Evolutionary conservation across 2,888 invertebrate species (phyloP).

Genomic region (Drosophila anceps): DNA sequence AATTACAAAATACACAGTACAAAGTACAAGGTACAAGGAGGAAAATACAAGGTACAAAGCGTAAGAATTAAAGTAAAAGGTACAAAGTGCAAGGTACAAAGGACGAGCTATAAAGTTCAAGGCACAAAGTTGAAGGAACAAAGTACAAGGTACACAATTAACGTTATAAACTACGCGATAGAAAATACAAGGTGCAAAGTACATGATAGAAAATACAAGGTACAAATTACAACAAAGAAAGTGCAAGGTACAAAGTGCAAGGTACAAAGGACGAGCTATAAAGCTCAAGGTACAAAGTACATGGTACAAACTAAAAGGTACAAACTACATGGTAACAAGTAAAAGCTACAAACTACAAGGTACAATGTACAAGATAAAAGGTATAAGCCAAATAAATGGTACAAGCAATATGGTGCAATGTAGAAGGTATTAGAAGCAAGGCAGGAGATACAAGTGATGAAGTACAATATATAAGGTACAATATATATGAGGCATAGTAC

Average conservation of each 20-base stretch:
- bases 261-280: neutral
- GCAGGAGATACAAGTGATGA: neutral
- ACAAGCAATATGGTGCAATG: too few species aligned
- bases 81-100: neutral
- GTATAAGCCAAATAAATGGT: neutral
- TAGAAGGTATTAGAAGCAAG: neutral
- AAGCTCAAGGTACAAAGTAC: neutral
- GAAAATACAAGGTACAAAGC: neutral
- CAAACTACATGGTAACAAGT: neutral
- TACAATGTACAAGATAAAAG: neutral
- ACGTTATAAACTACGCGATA: neutral
- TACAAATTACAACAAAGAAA: neutral
- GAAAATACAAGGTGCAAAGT: neutral
- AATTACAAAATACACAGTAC: neutral
- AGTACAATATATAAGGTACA: too few species aligned
- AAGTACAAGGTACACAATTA: neutral
- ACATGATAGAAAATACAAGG: neutral
- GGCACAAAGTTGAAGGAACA: neutral
- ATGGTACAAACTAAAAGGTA: neutral
- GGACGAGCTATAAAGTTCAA: neutral
- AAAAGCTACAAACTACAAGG: neutral
- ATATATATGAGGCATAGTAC: too few species aligned
- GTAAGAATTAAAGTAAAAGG: neutral
- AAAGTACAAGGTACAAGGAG: neutral
- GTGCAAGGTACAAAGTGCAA: neutral